Percentiles rank a stretch among this genome's conserved stretches.
Conservation (phyloP, 2,888 invertebrate genomes). For the Leptopilina drosophilae region DNA sequence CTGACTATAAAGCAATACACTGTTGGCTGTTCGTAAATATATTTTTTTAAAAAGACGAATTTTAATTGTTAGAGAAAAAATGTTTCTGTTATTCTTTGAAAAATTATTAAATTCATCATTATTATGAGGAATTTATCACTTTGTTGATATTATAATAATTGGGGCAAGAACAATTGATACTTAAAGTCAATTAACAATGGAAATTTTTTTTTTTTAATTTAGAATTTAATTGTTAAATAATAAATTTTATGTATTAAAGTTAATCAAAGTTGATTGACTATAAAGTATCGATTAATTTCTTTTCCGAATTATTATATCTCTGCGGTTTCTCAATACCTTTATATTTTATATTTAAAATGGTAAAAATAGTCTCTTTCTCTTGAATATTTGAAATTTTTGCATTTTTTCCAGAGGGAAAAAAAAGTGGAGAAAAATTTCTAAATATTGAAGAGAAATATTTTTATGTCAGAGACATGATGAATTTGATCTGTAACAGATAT, state of each 20-base stretch:
- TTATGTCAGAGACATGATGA: not conserved
- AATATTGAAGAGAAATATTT: constrained; percentile 5
- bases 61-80: constrained; percentile 9
- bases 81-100: not conserved
- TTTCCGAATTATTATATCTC: too few species aligned
- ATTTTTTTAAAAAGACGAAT: not conserved
- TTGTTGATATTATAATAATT: not conserved
- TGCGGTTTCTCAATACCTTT: too few species aligned
- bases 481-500: constrained; percentile 24
- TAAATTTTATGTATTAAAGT: too few species aligned
- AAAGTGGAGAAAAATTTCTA: not conserved
- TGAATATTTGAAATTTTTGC: not conserved
- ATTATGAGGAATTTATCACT: not conserved
- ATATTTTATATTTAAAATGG: not conserved
- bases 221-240: too few species aligned
- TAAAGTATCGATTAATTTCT: too few species aligned
- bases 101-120: constrained; percentile 1
- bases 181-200: too few species aligned
- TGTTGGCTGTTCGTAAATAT: not conserved
- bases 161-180: not conserved
- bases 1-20: not conserved
- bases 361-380: not conserved
- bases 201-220: too few species aligned
- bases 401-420: not conserved
- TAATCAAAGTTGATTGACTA: too few species aligned